Conservation (phyloP, 2,113 vertebrate species). For the Pseudopodoces humilis region DNA sequence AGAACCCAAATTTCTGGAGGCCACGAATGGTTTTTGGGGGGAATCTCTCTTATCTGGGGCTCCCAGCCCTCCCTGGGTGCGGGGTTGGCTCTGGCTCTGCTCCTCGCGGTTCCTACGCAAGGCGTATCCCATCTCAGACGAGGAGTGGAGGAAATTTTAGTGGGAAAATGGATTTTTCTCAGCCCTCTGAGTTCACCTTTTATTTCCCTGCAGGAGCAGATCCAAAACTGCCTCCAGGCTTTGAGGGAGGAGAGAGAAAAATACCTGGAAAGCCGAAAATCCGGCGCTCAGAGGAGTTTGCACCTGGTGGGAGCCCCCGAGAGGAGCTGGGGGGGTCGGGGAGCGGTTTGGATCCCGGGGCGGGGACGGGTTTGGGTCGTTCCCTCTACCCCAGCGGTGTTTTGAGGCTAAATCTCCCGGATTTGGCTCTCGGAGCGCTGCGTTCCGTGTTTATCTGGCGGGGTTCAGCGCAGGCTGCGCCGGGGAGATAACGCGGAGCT, state of each 20-base stretch:
- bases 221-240: constrained; percentile 38
- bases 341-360: neutral
- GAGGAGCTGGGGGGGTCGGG: no score
- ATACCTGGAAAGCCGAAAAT: constrained; percentile 45
- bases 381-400: neutral
- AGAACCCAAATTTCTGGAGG: neutral
- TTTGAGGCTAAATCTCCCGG: neutral
- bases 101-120: neutral
- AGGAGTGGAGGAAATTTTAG: no score
- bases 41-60: neutral
- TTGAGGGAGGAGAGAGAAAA: constrained; percentile 59
- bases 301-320: neutral
- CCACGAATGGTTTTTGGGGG: neutral
- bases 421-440: neutral
- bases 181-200: neutral
- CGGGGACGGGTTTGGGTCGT: neutral
- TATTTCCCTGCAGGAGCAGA: constrained; percentile 43
- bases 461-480: neutral
- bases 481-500: neutral
- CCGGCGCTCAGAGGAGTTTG: neutral
- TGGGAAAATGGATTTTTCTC: neutral
- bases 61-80: neutral
- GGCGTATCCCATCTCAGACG: accelerated
- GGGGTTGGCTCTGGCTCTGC: neutral
- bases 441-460: neutral